phyloP scores from a whole-genome alignment of 1,140 invertebrate genomes.

The Triops cancriformis region DNA sequence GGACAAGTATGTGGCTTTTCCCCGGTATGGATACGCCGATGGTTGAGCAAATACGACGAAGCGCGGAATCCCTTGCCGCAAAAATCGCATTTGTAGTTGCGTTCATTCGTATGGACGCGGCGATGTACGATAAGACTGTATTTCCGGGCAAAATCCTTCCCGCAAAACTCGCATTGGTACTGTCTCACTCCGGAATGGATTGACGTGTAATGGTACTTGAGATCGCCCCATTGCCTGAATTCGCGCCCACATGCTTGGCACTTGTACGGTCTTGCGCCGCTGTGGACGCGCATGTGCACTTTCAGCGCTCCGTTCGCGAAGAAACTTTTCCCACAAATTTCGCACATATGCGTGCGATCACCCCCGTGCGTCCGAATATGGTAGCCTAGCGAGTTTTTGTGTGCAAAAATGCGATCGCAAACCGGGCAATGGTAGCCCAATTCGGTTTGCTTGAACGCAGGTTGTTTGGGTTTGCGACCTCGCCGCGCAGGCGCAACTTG shows the following conservation, averaged over 20 bases:
- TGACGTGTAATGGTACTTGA: slow-evolving; percentile 80
- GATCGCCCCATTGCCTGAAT: slow-evolving; percentile 78
- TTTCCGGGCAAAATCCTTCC: slow-evolving; percentile 82
- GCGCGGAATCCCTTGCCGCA: slow-evolving; percentile 75
- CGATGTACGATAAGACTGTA: slow-evolving; percentile 87
- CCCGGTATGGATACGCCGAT: slow-evolving; percentile 84
- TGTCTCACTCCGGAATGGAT: slow-evolving; percentile 72
- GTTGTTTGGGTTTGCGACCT: slow-evolving; percentile 30
- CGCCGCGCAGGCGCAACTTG: slow-evolving; percentile 24
- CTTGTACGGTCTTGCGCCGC: slow-evolving; percentile 61
- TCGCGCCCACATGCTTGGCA: slow-evolving; percentile 65
- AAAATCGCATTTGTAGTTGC: slow-evolving; percentile 78
- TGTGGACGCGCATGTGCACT: slow-evolving; percentile 63
- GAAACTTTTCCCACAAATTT: slow-evolving; percentile 70
- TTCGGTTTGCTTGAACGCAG: slow-evolving; percentile 29
- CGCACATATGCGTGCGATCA: slow-evolving; percentile 66
- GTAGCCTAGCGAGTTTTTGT: slow-evolving; percentile 73
- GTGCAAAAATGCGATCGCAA: slow-evolving; percentile 64
- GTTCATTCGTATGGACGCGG: slow-evolving; percentile 79
- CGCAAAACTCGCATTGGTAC: slow-evolving; percentile 84
- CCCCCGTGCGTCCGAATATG: slow-evolving; percentile 70
- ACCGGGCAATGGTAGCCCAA: slow-evolving; percentile 50
- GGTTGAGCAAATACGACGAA: slow-evolving; percentile 73
- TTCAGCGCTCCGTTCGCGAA: slow-evolving; percentile 68
- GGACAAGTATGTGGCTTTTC: slow-evolving; percentile 70